Evolutionary conservation across 2,797 vertebrate genomes (phyloP).

Genomic region (Silurus aristotelis): DNA sequence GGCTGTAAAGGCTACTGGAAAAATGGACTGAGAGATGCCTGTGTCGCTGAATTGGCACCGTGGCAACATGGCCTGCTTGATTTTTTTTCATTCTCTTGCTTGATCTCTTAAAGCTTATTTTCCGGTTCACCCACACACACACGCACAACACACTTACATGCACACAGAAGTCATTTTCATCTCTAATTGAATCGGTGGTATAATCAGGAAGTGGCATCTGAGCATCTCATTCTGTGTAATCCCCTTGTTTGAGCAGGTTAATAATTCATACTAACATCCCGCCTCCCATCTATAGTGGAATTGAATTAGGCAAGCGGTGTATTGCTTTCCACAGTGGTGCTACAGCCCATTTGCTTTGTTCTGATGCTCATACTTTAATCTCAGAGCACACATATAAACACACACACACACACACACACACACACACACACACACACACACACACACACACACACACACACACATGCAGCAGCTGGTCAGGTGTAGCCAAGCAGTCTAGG

Average conservation of each 20-base stretch:
- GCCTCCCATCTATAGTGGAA: slow-evolving; percentile 56
- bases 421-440: slow-evolving; percentile 32
- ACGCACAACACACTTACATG: neutral
- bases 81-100: slow-evolving; percentile 14
- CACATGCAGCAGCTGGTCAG: slow-evolving; percentile 38
- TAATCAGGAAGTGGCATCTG: slow-evolving; percentile 62
- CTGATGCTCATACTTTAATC: slow-evolving; percentile 23
- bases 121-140: neutral
- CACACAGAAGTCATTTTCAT: slow-evolving; percentile 59
- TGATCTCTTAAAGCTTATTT: slow-evolving; percentile 1
- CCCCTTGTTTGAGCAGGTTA: slow-evolving; percentile 68
- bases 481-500: slow-evolving; percentile 60
- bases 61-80: slow-evolving; percentile 5
- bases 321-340: slow-evolving; percentile 51
- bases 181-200: slow-evolving; percentile 69
- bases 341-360: slow-evolving; percentile 25
- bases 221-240: slow-evolving; percentile 65
- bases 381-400: slow-evolving; percentile 29
- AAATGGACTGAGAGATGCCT: slow-evolving; percentile 11
- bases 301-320: slow-evolving; percentile 62
- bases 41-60: slow-evolving; percentile 29
- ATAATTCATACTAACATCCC: slow-evolving; percentile 66
- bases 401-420: slow-evolving; percentile 31
- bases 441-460: slow-evolving; percentile 27
- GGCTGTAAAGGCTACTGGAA: slow-evolving; percentile 11